These are phyloP conservation scores for Pelochelys cantorii DNA, from an alignment of 2,797 vertebrate species.

Conservation along the genomic window DNA sequence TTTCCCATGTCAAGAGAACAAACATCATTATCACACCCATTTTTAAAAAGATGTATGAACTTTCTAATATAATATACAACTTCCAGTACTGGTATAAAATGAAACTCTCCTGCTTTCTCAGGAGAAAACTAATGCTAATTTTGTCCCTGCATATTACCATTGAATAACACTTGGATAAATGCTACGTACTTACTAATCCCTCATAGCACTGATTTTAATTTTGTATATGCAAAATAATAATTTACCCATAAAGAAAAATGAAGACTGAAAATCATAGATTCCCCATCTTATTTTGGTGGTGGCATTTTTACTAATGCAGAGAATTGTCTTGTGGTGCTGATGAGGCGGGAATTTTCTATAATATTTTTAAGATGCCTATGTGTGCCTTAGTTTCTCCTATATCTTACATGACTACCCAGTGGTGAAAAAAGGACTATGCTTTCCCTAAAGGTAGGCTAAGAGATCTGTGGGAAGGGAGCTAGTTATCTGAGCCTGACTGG, in stretches of 20 bases:
- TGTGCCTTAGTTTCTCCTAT: background rate
- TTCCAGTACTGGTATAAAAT: background rate
- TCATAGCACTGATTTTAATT: conserved; percentile 20
- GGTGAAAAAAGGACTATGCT: too few relatives aligned
- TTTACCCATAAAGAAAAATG: conserved; percentile 10
- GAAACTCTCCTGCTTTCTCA: background rate
- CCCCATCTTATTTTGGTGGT: conserved; percentile 21
- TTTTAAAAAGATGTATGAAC: conserved; percentile 6
- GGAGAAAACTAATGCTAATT: conserved; percentile 41
- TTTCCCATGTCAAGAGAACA: background rate
- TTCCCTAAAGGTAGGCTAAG: too few relatives aligned
- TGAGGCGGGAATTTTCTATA: background rate
- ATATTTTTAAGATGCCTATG: background rate
- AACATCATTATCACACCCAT: background rate
- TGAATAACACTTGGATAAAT: conserved; percentile 24
- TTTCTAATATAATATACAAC: background rate
- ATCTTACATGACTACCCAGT: too few relatives aligned
- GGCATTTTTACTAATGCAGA: conserved; percentile 22
- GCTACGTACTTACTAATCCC: conserved; percentile 41
- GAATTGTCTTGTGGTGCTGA: conserved; percentile 6
- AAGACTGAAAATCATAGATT: conserved; percentile 15
- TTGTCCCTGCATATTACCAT: background rate
- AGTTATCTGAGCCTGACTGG: too few relatives aligned
- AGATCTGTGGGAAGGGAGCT: too few relatives aligned
- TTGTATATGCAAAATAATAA: conserved; percentile 36